These are phyloP conservation scores for Hylaea fasciaria DNA, from an alignment of 2,888 invertebrate species.

Conservation along the genomic window DNA sequence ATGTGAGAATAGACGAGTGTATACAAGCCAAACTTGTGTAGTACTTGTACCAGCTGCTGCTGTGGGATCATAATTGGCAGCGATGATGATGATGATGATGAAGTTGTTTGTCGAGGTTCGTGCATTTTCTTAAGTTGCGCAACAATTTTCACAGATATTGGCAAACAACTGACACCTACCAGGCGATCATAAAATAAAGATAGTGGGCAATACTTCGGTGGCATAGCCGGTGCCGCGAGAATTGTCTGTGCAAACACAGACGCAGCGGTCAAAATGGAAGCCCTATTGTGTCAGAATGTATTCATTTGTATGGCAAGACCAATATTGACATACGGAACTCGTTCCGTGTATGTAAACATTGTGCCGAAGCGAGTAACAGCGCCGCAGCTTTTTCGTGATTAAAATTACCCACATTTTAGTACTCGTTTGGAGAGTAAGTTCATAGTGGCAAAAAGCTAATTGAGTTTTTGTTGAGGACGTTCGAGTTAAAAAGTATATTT, in stretches of 20 bases:
- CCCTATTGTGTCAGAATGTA: slow-evolving; percentile 81
- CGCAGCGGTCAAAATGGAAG: slow-evolving; percentile 80
- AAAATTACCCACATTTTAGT: slow-evolving; percentile 53
- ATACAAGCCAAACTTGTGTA: too few relatives aligned
- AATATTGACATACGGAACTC: slow-evolving; percentile 81
- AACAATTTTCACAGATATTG: background rate
- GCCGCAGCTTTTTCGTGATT: slow-evolving; percentile 60
- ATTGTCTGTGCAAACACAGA: slow-evolving; percentile 78
- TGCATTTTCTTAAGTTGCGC: background rate
- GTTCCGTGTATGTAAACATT: slow-evolving; percentile 75
- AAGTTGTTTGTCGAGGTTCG: too few relatives aligned
- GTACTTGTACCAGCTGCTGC: too few relatives aligned
- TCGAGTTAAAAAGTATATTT: background rate
- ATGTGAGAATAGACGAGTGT: too few relatives aligned
- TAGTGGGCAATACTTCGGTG: slow-evolving; percentile 65
- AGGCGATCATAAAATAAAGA: slow-evolving; percentile 58
- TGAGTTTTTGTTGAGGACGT: background rate
- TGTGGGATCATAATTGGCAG: too few relatives aligned
- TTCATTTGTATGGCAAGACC: slow-evolving; percentile 81
- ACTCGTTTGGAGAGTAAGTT: slow-evolving; percentile 20
- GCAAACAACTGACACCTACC: slow-evolving; percentile 31
- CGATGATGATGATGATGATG: too few relatives aligned
- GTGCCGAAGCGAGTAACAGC: slow-evolving; percentile 52
- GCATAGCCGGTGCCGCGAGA: slow-evolving; percentile 71
- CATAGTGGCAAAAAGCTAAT: slow-evolving; percentile 7